phyloP scores from a whole-genome alignment of 2,113 vertebrate genomes.

The Sminthopsis crassicaudata region DNA sequence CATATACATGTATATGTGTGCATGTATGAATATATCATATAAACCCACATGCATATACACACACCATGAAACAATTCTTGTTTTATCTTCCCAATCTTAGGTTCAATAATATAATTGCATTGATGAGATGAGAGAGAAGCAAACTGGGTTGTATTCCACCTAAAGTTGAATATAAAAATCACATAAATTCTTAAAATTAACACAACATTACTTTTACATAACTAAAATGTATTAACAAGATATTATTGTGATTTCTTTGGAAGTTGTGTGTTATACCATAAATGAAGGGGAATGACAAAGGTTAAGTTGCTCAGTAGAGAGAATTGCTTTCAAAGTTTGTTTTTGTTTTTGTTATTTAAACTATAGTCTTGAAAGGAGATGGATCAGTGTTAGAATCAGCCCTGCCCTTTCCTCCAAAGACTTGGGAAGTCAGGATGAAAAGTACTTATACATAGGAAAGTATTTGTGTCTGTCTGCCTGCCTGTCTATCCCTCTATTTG shows the following conservation, averaged over 20 bases:
- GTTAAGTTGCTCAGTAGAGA: neutral
- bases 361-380: neutral
- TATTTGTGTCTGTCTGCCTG: neutral
- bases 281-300: neutral
- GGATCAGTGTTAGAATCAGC: neutral
- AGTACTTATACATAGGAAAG: neutral
- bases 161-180: neutral
- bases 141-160: neutral
- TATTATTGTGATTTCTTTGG: neutral
- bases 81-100: neutral
- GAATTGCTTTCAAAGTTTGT: neutral
- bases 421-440: neutral
- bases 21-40: too few species aligned
- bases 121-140: neutral
- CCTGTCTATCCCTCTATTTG: neutral
- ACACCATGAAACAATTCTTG: neutral
- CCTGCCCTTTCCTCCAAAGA: neutral
- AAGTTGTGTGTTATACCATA: neutral
- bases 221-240: neutral
- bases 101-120: neutral
- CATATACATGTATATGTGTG: too few species aligned
- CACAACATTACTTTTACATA: constrained; percentile 16
- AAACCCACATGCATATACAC: neutral
- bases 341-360: neutral
- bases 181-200: neutral